These are phyloP conservation scores for Antitype chi DNA, from an alignment of 2,888 invertebrate genomes.

Conservation along the genomic window DNA sequence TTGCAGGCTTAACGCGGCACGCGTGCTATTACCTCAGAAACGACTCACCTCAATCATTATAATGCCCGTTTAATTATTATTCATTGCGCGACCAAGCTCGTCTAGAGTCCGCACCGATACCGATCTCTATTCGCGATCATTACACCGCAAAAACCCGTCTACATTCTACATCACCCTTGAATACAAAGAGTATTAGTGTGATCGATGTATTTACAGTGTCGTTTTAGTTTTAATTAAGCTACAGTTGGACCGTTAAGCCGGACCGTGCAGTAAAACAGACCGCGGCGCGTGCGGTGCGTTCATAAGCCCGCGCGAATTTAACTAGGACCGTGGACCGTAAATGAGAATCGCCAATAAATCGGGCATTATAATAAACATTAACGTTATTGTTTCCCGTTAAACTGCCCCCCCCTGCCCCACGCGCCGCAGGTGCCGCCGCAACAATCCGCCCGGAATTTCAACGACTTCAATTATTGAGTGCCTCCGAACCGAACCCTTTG, in stretches of 20 bases:
- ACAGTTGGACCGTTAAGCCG: slow-evolving; percentile 80
- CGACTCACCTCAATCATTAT: slow-evolving; percentile 82
- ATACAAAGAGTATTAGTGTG: slow-evolving; percentile 77
- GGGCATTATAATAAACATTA: slow-evolving; percentile 89
- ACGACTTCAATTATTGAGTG: slow-evolving; percentile 90
- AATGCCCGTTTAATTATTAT: slow-evolving; percentile 83
- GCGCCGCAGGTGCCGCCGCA: slow-evolving; percentile 83
- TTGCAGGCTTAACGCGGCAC: slow-evolving; percentile 81
- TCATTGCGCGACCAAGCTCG: slow-evolving; percentile 74
- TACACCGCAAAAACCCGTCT: slow-evolving; percentile 74
- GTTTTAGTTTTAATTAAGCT: slow-evolving; percentile 89
- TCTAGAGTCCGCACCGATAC: slow-evolving; percentile 73
- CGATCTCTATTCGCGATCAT: slow-evolving; percentile 73
- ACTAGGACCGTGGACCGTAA: slow-evolving; percentile 81
- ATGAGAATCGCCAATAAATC: slow-evolving; percentile 89
- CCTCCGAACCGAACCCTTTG: slow-evolving; percentile 87
- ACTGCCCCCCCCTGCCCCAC: slow-evolving; percentile 66
- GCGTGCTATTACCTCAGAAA: slow-evolving; percentile 80
- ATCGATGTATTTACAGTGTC: slow-evolving; percentile 83
- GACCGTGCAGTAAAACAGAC: slow-evolving; percentile 83
- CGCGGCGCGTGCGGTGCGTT: slow-evolving; percentile 79
- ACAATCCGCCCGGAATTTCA: slow-evolving; percentile 88
- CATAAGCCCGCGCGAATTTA: slow-evolving; percentile 84
- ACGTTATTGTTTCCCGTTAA: slow-evolving; percentile 88
- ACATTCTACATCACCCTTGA: slow-evolving; percentile 73